Evolutionary conservation across 2,113 vertebrate genomes (phyloP), one percentile per base, ranked within the genome.

Genomic region (Numida meleagris): DNA sequence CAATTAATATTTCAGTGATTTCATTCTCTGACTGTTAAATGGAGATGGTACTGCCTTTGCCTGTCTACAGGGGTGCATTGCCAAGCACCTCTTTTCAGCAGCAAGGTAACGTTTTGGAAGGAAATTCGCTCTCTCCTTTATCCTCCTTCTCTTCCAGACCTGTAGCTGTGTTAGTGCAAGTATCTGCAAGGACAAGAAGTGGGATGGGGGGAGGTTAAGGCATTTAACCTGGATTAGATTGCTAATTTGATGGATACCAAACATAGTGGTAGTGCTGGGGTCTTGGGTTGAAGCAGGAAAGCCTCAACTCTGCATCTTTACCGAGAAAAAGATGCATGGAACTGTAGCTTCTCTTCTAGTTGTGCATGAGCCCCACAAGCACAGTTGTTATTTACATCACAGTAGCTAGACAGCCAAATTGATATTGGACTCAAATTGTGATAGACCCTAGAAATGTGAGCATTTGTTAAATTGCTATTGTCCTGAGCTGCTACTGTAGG

Each of bases 381-480:
- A 65, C 71, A 89, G 73, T 80, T 90, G 70, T 23, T 92, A 83
- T 94, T 94, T 93, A 80, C 65, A 86, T 46, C 75, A 55, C 10
- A 12, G 7, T 34, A 85, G 63, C 50, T 53, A 89, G 88, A 90
- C 62, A 77, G 82, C 55, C 85, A 94, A 89, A 95, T 76, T 87
- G 48, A 50, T 70, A 73, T 73, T 88, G 40, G 75, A 77, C 36
- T 86, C 50, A 74, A 67, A 77, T 83, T 89, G 63, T 83, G 55
- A 80, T 66, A 77, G 63, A 73, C 45, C 82, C 53, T 58, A 88
- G 42, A 86, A 96, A 91, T 74, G 45, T 34, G 91, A 80, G 27
- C 82, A 83, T 93, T 96, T 91, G 72, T 96, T 93, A 86, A 90
- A 95, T 71, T 6, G 33, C 59, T 77, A 12, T 82, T 88, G 59